Evolutionary conservation across 2,888 invertebrate genomes (phyloP), one percentile per base, ranked within the genome.

Genomic region (Habroteleia sp.): DNA sequence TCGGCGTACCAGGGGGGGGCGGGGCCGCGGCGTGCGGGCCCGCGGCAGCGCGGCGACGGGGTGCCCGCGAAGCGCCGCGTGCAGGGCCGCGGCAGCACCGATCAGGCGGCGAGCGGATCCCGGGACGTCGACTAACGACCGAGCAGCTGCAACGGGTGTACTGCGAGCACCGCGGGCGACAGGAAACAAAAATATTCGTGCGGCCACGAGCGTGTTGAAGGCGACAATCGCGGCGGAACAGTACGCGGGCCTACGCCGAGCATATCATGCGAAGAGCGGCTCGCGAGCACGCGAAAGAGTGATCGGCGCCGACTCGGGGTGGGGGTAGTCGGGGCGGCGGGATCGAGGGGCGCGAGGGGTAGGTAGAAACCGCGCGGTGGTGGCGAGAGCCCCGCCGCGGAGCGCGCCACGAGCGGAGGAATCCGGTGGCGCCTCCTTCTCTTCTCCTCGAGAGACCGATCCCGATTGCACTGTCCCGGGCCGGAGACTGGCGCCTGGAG

Each of bases 401-500:
- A 27, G 44, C 33, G 50, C 25, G 31, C 27, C 42, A 35, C 37
- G 39, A 46, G 56, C 56, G 66, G 10, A 66, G 66, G 46, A 48
- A 66, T 66, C 46, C 46, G 54, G 14, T 23, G 27, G 54, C 52
- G 52, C 29, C 63, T 62, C 48, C 41, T 50, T 62, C 62, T 41
- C 62, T 41, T 37, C 56, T 35, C 48, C 48, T 39, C 58, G 58
- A 66, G 54, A 77, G 80, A 76, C 79, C 82, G 84, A 83, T 86
- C 86, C 84, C 84, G 85, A 82, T 86, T 83, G 81, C 82, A 80
- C 84, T 83, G 83, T 85, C 87, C 85, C 85, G 85, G 87, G 86
- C 85, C 85, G 84, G 84, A 85, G 84, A 87, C 87, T 87, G 84
- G 82, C 83, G 83, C 84, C 84, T 84, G 82, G 85, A 86, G 83